Percentiles rank a stretch among this genome's conserved stretches.
Conservation (phyloP, 2,113 vertebrate genomes). For the Rhagologus leucostigma region DNA sequence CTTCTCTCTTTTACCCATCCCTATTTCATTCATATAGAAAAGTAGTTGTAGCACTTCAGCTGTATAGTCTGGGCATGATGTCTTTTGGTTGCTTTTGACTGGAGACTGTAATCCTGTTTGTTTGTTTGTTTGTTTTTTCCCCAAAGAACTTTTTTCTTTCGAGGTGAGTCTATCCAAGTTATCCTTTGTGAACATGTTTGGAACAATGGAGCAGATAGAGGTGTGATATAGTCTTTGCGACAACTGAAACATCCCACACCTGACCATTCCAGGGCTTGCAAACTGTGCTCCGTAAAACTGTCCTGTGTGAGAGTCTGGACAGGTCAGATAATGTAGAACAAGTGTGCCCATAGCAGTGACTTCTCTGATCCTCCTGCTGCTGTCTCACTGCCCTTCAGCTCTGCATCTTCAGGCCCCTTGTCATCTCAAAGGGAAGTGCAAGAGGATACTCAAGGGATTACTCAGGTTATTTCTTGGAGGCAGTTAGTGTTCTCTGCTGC, state of each 20-base stretch:
- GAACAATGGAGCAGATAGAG: background rate
- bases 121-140: background rate
- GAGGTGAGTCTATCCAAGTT: background rate
- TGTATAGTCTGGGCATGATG: background rate
- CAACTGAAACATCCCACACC: background rate
- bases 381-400: background rate
- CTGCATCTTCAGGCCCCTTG: background rate
- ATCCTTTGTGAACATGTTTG: background rate
- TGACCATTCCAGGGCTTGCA: background rate
- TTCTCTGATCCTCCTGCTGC: background rate
- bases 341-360: background rate
- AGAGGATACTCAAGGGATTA: fast-evolving
- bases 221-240: background rate
- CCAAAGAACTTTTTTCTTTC: background rate
- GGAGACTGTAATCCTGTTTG: background rate
- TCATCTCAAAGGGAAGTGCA: background rate
- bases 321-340: background rate
- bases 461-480: background rate
- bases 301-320: background rate
- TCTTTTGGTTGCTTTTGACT: background rate
- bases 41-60: background rate
- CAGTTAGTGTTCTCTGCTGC: background rate
- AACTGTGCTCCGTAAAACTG: background rate
- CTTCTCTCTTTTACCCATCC: background rate
- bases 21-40: background rate